A percentile compares a stretch with the other conserved stretches of the same genome.
Evolutionary conservation across 2,888 invertebrate species (phyloP).

Genomic region (Archaeoteleia sp.): DNA sequence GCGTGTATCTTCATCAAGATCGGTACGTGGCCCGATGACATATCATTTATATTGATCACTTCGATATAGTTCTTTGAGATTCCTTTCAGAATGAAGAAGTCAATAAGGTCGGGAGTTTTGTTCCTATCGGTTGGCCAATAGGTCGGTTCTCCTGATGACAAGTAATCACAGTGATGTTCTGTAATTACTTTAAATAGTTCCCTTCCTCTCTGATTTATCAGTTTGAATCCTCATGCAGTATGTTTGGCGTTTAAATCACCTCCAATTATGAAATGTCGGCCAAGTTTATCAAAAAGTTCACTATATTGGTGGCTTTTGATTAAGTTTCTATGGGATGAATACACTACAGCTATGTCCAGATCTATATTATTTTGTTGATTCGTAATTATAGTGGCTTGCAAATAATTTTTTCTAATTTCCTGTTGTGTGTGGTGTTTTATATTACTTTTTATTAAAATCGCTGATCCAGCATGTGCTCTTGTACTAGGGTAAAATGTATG

Average conservation of each 20-base stretch:
- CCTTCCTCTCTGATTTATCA: conserved; percentile 22
- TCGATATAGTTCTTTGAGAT: conserved; percentile 38
- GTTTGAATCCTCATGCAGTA: conserved; percentile 48
- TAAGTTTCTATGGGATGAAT: conserved; percentile 53
- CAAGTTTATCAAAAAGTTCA: conserved; percentile 1
- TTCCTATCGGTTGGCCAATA: conserved; percentile 56
- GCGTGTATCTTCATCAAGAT: conserved; percentile 51
- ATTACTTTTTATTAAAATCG: conserved; percentile 25
- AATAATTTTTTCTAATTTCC: background rate
- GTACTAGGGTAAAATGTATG: background rate
- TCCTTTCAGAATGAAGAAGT: conserved; percentile 54
- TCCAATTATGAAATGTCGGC: background rate
- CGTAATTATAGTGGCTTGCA: conserved; percentile 7
- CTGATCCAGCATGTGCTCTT: conserved; percentile 10
- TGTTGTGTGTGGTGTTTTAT: conserved; percentile 6
- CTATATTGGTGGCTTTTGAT: conserved; percentile 37
- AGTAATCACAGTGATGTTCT: background rate
- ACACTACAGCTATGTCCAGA: conserved; percentile 47
- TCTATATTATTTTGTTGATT: too few species aligned
- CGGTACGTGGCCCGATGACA: conserved; percentile 57
- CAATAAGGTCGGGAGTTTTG: conserved; percentile 58
- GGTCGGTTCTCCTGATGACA: conserved; percentile 48
- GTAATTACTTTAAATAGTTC: conserved; percentile 14
- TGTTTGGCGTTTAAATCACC: conserved; percentile 43
- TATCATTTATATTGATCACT: conserved; percentile 44